Conservation (phyloP, 2,113 vertebrate species). For the Hippocampus barbouri region DNA sequence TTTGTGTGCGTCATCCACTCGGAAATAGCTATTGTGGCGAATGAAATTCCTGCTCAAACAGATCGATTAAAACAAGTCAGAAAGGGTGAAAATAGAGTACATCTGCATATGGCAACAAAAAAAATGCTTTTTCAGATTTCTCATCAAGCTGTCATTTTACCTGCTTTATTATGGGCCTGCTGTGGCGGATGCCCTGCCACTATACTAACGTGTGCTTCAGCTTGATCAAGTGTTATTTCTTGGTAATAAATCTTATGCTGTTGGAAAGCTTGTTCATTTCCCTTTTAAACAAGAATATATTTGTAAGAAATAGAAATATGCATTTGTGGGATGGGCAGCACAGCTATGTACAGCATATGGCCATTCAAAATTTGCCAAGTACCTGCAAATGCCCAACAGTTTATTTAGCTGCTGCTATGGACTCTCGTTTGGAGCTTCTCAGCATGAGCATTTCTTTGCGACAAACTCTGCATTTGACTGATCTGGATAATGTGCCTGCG, state of each 20-base stretch:
- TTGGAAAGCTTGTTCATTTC: neutral
- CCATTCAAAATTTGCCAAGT: neutral
- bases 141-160: no score
- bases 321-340: neutral
- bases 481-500: no score
- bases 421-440: neutral
- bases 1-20: neutral
- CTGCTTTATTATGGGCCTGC: no score
- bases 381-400: neutral
- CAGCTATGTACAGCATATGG: neutral
- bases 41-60: neutral
- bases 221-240: no score
- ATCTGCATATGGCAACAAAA: no score
- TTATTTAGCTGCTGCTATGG: neutral
- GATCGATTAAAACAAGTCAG: no score
- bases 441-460: no score
- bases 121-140: no score
- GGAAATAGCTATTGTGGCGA: neutral
- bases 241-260: neutral
- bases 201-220: no score
- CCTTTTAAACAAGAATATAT: neutral
- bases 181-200: no score
- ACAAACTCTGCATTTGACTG: no score
- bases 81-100: no score
- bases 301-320: neutral